Conservation (phyloP, 92 coral and sea anemone species). For the Scolanthus callimorphus region DNA sequence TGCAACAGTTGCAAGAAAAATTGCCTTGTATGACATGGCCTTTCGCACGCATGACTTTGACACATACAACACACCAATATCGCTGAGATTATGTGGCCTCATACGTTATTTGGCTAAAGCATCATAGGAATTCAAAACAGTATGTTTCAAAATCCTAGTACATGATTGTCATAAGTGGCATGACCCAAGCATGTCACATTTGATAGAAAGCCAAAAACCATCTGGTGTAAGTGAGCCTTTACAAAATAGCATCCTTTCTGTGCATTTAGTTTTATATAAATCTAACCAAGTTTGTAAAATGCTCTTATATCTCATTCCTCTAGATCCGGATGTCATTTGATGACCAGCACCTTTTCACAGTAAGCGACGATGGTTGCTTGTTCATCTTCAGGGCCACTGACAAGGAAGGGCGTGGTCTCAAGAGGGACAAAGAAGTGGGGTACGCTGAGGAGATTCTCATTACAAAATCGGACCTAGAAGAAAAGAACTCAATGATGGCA, state of each 20-base stretch:
- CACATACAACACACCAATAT: no score
- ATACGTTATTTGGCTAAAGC: no score
- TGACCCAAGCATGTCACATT: no score
- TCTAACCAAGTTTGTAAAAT: neutral
- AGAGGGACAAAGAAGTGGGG: constrained; percentile 93
- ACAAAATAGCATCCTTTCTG: neutral
- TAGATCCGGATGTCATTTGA: constrained; percentile 99
- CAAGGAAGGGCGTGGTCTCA: constrained; percentile 97
- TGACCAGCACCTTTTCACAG: constrained; percentile 97
- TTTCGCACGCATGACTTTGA: no score
- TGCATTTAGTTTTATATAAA: neutral
- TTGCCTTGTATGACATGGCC: no score
- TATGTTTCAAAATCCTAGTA: no score
- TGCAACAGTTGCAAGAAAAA: no score
- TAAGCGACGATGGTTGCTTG: constrained; percentile 91
- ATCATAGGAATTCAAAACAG: no score
- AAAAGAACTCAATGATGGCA: constrained; percentile 99
- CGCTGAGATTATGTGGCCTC: no score
- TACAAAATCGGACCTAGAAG: constrained; percentile 96
- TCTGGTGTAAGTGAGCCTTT: neutral
- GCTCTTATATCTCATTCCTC: neutral
- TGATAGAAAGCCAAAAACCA: no score
- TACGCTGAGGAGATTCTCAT: constrained; percentile 99
- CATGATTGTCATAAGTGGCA: no score
- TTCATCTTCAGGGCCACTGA: constrained; percentile 96